Percentiles rank a stretch among this genome's conserved stretches.
phyloP scores from a whole-genome alignment of 35 echinoderm and acorn worm species.

The Hemicentrotus pulcherrimus region DNA sequence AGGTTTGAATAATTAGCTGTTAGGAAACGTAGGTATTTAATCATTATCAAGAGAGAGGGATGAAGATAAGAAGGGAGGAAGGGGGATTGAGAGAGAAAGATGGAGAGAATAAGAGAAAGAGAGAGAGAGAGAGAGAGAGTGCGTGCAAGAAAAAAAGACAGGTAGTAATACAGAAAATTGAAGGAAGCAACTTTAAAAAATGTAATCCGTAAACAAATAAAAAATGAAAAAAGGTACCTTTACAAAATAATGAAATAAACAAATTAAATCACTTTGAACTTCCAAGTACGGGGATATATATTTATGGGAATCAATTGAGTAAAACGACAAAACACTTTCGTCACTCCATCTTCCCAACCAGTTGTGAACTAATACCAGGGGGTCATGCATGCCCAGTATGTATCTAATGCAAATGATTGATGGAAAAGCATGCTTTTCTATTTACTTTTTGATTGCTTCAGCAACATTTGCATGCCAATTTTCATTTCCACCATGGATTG shows the following conservation, averaged over 20 bases:
- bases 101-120: too few species aligned
- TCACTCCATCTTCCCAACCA: neutral
- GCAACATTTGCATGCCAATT: constrained; percentile 17
- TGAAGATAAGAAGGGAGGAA: neutral
- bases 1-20: too few species aligned
- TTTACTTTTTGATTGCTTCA: neutral
- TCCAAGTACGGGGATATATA: too few species aligned
- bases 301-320: neutral
- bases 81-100: neutral
- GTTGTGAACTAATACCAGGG: neutral
- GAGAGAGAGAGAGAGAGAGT: too few species aligned
- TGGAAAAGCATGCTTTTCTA: neutral
- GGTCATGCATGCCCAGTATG: neutral
- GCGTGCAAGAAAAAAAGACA: too few species aligned
- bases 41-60: too few species aligned
- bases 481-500: neutral
- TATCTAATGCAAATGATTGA: neutral
- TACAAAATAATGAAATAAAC: neutral
- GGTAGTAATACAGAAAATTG: too few species aligned
- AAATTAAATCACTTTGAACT: neutral
- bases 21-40: too few species aligned
- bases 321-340: neutral
- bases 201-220: too few species aligned
- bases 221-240: too few species aligned
- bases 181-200: too few species aligned